Evolutionary conservation across 1,140 invertebrate genomes (phyloP).

Genomic region (Neelides sp.): DNA sequence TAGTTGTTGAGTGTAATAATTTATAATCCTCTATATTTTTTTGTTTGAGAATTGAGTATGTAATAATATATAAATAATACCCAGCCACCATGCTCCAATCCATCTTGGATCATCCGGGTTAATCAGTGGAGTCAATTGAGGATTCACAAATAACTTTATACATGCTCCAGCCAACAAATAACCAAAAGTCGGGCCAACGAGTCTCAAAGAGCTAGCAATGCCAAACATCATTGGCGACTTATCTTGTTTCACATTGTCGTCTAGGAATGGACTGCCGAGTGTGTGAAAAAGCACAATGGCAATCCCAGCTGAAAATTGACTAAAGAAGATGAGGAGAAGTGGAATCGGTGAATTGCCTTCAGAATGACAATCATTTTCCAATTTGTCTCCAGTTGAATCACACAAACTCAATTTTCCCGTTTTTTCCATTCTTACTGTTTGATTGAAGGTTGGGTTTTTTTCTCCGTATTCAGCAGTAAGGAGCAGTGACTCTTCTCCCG

Average conservation of each 20-base stretch:
- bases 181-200: conserved; percentile 57
- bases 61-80: conserved; percentile 28
- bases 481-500: conserved; percentile 51
- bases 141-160: conserved; percentile 54
- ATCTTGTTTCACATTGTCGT: conserved; percentile 55
- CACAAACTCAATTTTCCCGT: background rate
- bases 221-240: conserved; percentile 50
- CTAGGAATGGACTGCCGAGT: conserved; percentile 53
- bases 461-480: conserved; percentile 49
- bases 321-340: conserved; percentile 50
- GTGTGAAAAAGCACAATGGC: conserved; percentile 54
- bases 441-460: background rate
- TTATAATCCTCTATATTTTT: no score
- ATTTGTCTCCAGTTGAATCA: background rate
- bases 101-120: conserved; percentile 55
- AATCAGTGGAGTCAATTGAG: conserved; percentile 52
- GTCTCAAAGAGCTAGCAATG: conserved; percentile 39
- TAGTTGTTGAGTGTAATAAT: no score
- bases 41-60: no score
- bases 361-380: conserved; percentile 7
- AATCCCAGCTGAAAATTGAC: conserved; percentile 55
- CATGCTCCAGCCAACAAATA: conserved; percentile 55
- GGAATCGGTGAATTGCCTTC: conserved; percentile 36
- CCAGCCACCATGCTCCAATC: conserved; percentile 64
- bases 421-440: background rate